Base-by-base conservation (phyloP, 2,888 invertebrate genomes). In the Gisinianus flammeolus region DNA sequence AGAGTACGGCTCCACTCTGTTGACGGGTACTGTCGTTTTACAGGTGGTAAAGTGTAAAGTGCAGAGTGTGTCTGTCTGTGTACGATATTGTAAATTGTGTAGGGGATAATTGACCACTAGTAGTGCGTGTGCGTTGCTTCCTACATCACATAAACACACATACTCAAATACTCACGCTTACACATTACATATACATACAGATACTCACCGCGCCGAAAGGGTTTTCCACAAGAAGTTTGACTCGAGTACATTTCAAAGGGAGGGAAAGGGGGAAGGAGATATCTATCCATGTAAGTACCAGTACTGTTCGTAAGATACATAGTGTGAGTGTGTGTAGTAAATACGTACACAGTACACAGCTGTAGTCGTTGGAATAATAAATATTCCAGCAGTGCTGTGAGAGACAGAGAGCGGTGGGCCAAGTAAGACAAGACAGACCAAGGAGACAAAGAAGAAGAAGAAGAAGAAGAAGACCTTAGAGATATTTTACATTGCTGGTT, bases 351-450 rank as follows among this genome's bases (percentile, higher is more conserved):
- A 10, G 6, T 44, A 6, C 44, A 10, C 16, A 6, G 6, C 16
- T 44, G 44, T 44, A 54, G 54, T 54, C 16, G 54, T 16, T 54
- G 16, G 54, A 54, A 54, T 54, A 54, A 54, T 54, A 54, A 54
- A 54, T 54, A 54, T 16, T 54, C 54, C 54, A 54, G 54, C 54
- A 54, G 54, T 54, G 19, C n/a, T n/a, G n/a, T n/a, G n/a, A n/a
- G n/a, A n/a, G n/a, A n/a, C n/a, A n/a, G n/a, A n/a, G n/a, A n/a
- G n/a, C n/a, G n/a, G n/a, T n/a, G n/a, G n/a, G n/a, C n/a, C n/a
- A n/a, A n/a, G n/a, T n/a, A n/a, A n/a, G n/a, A n/a, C n/a, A n/a
- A n/a, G n/a, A n/a, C n/a, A n/a, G n/a, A n/a, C n/a, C n/a, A n/a
- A n/a, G n/a, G n/a, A n/a, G n/a, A n/a, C n/a, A n/a, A n/a, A n/a